A percentile compares a stretch with the other conserved stretches of the same genome.
These are phyloP conservation scores for Torymus auratus DNA, from an alignment of 2,888 invertebrate genomes.

Conservation along the genomic window DNA sequence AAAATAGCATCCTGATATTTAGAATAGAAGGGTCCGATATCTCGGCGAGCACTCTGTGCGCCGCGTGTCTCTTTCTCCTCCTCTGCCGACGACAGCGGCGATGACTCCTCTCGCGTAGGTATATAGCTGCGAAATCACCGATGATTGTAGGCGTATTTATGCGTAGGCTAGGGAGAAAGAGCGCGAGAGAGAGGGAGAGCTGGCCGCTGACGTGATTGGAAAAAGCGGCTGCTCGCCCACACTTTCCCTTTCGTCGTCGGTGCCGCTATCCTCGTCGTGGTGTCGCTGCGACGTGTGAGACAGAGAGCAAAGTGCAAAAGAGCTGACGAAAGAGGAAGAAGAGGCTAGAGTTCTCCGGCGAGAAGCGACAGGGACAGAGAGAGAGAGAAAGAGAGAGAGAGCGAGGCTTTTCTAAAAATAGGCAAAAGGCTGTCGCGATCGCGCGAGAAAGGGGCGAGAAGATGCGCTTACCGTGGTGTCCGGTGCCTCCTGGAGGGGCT, in stretches of 20 bases:
- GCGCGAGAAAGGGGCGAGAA: not conserved
- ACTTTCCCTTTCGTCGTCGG: too few relatives aligned
- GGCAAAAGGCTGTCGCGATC: not conserved
- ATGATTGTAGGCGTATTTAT: slow-evolving; percentile 1
- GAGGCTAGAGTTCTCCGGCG: too few relatives aligned
- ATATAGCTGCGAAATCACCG: not conserved
- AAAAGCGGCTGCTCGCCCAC: too few relatives aligned
- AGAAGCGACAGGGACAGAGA: not conserved
- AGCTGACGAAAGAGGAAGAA: too few relatives aligned
- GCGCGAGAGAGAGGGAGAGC: not conserved
- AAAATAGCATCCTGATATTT: slow-evolving; percentile 75
- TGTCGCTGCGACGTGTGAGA: too few relatives aligned
- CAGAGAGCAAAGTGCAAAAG: too few relatives aligned
- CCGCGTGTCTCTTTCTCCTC: slow-evolving; percentile 56
- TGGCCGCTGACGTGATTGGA: not conserved
- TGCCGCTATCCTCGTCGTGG: not conserved
- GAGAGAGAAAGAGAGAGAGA: not conserved
- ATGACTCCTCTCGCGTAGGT: not conserved
- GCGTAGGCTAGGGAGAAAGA: slow-evolving; percentile 32
- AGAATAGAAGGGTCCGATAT: slow-evolving; percentile 65
- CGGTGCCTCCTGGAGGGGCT: not conserved
- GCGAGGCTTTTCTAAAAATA: slow-evolving; percentile 23
- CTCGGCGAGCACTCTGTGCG: slow-evolving; percentile 15
- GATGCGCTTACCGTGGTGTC: slow-evolving; percentile 13
- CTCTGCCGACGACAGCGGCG: slow-evolving; percentile 10